Base-by-base conservation (phyloP, 2,888 invertebrate genomes). In the Eledona agricola region DNA sequence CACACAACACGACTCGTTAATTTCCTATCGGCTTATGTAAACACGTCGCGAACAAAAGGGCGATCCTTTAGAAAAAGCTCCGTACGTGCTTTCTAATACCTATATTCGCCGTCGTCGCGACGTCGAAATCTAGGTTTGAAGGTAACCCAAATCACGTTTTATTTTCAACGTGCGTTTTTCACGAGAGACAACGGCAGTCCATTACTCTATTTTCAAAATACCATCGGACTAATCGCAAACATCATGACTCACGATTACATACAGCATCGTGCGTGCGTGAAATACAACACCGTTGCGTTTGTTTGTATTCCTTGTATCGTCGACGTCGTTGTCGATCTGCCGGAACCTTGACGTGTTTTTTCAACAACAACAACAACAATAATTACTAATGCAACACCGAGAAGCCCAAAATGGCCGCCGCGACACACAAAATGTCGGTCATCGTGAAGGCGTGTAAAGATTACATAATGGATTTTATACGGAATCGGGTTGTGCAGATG, bases 261-360 rank as follows among this genome's bases (percentile, higher is more conserved):
- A 42, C 42, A n/a, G n/a, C n/a, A 31, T 9, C n/a, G 29, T 45
- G 45, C 45, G 45, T 45, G 26, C 26, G 43, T 43, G 45, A 45
- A 45, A 45, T 34, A 34, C 32, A 26, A 32, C 17, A 34, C 32
- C 25, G 34, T 11, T 45, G 25, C 34, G 32, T 45, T 45, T 45
- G 32, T 45, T 45, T 45, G 34, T 45, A 7, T 19, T 5, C n/a
- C 4, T 19, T 19, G 20, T 19, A 19, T 5, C n/a, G n/a, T 5
- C 20, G n/a, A 5, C 4, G 9, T 15, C 31, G 15, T 15, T 31
- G 31, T 31, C 12, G 16, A 22, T 31, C 4, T 11, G 10, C 25
- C 22, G 34, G n/a, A 17, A 34, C 45, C 45, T 45, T 45, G 32
- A 45, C 22, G 26, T 25, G 9, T 35, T 25, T 45, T 42, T 17